phyloP scores from a whole-genome alignment of 2,888 invertebrate species.

The Pristionchus japonicus region DNA sequence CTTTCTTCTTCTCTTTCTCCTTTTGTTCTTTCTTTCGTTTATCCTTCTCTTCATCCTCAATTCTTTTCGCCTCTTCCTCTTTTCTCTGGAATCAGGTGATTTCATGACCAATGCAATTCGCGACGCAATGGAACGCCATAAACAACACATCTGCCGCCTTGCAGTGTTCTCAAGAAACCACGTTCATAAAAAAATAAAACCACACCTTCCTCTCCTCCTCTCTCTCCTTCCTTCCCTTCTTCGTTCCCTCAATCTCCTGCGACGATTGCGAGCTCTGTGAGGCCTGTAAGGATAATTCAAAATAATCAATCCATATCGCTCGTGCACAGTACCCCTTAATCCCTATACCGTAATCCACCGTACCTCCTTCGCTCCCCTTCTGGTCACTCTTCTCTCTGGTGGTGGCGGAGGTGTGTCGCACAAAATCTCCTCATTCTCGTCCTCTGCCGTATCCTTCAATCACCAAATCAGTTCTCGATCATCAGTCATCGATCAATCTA shows the following conservation, averaged over 20 bases:
- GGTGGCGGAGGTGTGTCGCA: background rate
- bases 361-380: slow-evolving; percentile 4
- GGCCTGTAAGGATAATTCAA: background rate
- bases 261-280: background rate
- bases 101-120: background rate
- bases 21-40: too few species aligned
- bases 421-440: background rate
- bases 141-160: background rate
- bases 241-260: background rate
- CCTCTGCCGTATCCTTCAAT: background rate
- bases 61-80: background rate
- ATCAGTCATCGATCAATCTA: background rate
- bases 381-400: background rate
- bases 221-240: background rate
- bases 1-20: too few species aligned
- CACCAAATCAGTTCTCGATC: background rate
- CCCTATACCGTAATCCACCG: background rate
- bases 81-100: background rate
- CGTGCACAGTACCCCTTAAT: too few species aligned
- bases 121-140: background rate
- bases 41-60: background rate
- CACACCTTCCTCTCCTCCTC: slow-evolving; percentile 16
- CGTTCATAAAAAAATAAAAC: background rate
- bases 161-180: background rate
- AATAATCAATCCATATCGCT: background rate